Base-by-base conservation (phyloP, 2,888 invertebrate genomes). In the Hypercompe scribonia region DNA sequence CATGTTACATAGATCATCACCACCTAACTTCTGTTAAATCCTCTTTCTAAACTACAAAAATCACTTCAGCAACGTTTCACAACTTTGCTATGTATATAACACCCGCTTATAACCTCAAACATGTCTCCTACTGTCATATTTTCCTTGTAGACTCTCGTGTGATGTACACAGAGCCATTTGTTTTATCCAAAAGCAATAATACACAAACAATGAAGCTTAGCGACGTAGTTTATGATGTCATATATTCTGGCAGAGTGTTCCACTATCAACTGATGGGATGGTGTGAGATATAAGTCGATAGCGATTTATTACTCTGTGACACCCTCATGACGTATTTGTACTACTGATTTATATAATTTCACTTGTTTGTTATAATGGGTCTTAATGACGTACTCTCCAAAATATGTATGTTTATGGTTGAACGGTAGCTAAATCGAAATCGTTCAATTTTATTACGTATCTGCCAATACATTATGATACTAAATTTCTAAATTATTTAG, bases 151-250 rank as follows among this genome's bases (percentile, higher is more conserved):
- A 70, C 50, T 71, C 50, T 74, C 68, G 42, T 72, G 70, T 72
- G 72, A 73, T 68, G 79, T 76, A 71, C 70, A 69, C 65, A 66
- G 72, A 34, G 72, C 73, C 84, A 87, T 89, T 90, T 86, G 88
- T 89, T 91, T 90, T 90, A 87, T 86, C 85, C 75, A 76, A 83
- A 83, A 83, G 88, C 90, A 89, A 90, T 89, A 91, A 88, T 84
- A 90, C 85, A 83, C 86, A 85, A 82, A 87, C 88, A 82, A 89
- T 89, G 89, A 89, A 88, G 89, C 90, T 89, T 88, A 87, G 87
- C 80, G 82, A 81, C 79, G 84, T 87, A 86, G 89, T 92, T 92
- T 91, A 91, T 87, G 91, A 89, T 86, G 86, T 82, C 89, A 85
- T 91, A 91, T 91, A 91, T 90, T 85, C 88, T 85, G 76, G 85